Evolutionary conservation across 2,888 invertebrate species (phyloP).

Genomic region (Aricia artaxerxes): DNA sequence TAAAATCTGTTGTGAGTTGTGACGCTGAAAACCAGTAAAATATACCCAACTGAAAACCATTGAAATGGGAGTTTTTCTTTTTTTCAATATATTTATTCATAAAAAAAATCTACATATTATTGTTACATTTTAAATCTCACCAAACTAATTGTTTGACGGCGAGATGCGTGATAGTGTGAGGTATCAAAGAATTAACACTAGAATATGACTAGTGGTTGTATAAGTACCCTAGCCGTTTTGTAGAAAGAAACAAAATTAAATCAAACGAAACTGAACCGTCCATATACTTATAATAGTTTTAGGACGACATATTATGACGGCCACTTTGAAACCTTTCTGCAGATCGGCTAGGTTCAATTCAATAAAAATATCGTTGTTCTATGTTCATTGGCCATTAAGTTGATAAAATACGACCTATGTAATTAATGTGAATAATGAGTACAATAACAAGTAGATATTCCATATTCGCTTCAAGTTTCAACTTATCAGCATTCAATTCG

Average conservation of each 20-base stretch:
- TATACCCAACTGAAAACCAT: not conserved
- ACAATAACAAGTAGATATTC: not conserved
- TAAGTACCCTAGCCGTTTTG: not conserved
- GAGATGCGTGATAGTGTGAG: not conserved
- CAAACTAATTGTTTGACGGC: too few relatives aligned
- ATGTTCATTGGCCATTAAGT: too few relatives aligned
- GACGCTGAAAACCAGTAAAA: not conserved
- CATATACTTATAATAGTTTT: slow-evolving; percentile 5
- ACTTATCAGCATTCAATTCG: not conserved
- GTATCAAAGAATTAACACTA: not conserved
- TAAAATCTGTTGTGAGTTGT: not conserved
- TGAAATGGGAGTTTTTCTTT: not conserved
- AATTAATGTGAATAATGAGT: too few relatives aligned
- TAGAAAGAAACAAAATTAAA: not conserved
- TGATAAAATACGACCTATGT: too few relatives aligned
- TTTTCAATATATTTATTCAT: too few relatives aligned
- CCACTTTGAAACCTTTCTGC: not conserved
- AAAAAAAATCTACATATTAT: too few relatives aligned
- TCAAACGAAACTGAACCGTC: slow-evolving; percentile 14
- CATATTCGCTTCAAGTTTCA: not conserved
- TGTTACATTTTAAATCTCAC: too few relatives aligned
- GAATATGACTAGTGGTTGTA: not conserved
- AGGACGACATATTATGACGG: not conserved
- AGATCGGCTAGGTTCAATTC: not conserved
- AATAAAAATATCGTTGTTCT: not conserved